Evolutionary conservation across 2,888 invertebrate species (phyloP).

Genomic region (Lordiphosa fenestrarum): DNA sequence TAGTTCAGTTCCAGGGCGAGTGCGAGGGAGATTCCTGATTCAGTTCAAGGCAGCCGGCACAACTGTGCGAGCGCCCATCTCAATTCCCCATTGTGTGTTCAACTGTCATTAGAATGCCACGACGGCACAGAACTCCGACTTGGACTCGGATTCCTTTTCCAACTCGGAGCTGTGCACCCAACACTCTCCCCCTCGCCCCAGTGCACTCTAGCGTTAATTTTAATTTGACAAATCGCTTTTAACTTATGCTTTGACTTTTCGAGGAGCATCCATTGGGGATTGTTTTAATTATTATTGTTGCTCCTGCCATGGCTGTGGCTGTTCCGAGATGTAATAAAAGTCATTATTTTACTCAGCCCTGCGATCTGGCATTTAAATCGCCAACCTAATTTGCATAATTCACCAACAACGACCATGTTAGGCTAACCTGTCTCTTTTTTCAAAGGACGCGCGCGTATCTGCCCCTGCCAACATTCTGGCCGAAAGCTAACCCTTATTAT

Average conservation of each 20-base stretch:
- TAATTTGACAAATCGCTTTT: conserved; percentile 60
- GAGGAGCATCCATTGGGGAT: conserved; percentile 42
- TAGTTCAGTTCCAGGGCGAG: too few relatives aligned
- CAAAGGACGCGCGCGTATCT: too few relatives aligned
- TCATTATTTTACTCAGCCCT: conserved; percentile 12
- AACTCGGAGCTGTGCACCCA: neutral
- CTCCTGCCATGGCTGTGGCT: conserved; percentile 2
- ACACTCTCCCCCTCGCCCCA: neutral
- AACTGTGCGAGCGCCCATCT: neutral
- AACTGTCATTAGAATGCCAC: conserved; percentile 17
- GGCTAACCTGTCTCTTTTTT: too few relatives aligned
- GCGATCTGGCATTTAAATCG: conserved; percentile 27
- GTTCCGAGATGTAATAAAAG: conserved; percentile 20
- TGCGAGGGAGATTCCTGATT: too few relatives aligned
- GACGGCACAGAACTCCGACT: neutral
- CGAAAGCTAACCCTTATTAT: too few relatives aligned
- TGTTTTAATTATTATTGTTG: conserved; percentile 54
- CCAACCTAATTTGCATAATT: conserved; percentile 43
- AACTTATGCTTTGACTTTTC: conserved; percentile 63
- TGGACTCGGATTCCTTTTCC: neutral
- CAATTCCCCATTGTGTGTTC: conserved; percentile 25
- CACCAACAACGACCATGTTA: neutral
- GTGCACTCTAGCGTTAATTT: conserved; percentile 31
- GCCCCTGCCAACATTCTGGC: too few relatives aligned
- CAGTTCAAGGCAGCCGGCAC: too few relatives aligned